Evolutionary conservation across 2,888 invertebrate species (phyloP).

Genomic region (Trilocha varians): DNA sequence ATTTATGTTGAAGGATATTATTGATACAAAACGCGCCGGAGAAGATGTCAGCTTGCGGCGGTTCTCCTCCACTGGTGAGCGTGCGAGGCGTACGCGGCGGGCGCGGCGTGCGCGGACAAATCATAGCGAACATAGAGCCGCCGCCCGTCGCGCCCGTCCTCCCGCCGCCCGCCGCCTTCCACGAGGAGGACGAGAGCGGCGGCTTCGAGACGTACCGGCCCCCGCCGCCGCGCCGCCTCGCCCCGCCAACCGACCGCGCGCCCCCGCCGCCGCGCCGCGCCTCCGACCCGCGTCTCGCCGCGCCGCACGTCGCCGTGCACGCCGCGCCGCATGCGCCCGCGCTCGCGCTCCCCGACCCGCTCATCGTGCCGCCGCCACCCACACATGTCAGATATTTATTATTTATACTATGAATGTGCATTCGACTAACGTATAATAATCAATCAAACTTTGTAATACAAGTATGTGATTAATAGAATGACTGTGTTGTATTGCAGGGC

Average conservation of each 20-base stretch:
- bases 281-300: slow-evolving; percentile 29
- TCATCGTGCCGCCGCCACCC: slow-evolving; percentile 29
- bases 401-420: background rate
- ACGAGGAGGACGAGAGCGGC: slow-evolving; percentile 68
- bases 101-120: slow-evolving; percentile 68
- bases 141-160: slow-evolving; percentile 42
- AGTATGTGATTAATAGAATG: slow-evolving; percentile 18
- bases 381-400: slow-evolving; percentile 29
- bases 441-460: background rate
- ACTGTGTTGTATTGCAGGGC: slow-evolving; percentile 26
- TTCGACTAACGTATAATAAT: no score
- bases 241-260: slow-evolving; percentile 22
- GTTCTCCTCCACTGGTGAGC: slow-evolving; percentile 68
- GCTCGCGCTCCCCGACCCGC: slow-evolving; percentile 18
- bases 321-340: slow-evolving; percentile 21
- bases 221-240: slow-evolving; percentile 46
- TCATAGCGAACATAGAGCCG: slow-evolving; percentile 77
- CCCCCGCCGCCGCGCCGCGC: slow-evolving; percentile 22
- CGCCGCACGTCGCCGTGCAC: slow-evolving; percentile 15
- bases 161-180: slow-evolving; percentile 52
- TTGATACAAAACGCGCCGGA: slow-evolving; percentile 94
- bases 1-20: slow-evolving; percentile 78
- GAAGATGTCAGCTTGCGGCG: slow-evolving; percentile 77
- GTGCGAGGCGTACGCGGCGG: slow-evolving; percentile 68
- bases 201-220: slow-evolving; percentile 65